A percentile compares a stretch with the other conserved stretches of the same genome.
These are phyloP conservation scores for Cecropterus lyciades DNA, from an alignment of 1,140 invertebrate species.

Conservation along the genomic window DNA sequence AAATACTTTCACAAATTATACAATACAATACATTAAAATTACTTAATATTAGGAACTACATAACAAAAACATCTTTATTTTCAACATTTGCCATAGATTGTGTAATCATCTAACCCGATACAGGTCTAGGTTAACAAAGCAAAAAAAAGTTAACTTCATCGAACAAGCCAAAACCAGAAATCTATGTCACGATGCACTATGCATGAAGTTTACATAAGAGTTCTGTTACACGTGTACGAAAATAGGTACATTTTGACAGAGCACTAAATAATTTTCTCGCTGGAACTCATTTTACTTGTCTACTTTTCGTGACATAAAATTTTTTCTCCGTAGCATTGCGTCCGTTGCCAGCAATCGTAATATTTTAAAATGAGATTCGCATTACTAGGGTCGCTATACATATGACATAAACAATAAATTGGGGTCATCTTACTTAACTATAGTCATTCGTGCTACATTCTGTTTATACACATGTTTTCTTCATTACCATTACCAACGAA, in stretches of 20 bases:
- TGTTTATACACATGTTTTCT: too few species aligned
- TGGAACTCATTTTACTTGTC: slow-evolving; percentile 8
- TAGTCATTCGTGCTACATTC: too few species aligned
- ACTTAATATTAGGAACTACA: too few species aligned
- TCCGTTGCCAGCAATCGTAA: slow-evolving; percentile 7
- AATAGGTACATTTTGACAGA: slow-evolving; percentile 8
- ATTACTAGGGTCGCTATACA: neutral
- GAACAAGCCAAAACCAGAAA: neutral
- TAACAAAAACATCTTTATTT: too few species aligned
- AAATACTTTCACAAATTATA: too few species aligned
- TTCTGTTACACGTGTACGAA: slow-evolving; percentile 1
- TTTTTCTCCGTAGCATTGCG: neutral
- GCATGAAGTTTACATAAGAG: slow-evolving; percentile 2
- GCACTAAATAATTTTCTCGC: slow-evolving; percentile 9
- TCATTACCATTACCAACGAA: too few species aligned
- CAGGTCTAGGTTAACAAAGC: neutral
- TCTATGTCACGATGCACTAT: neutral
- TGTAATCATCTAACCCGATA: neutral
- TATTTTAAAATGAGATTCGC: slow-evolving; percentile 1
- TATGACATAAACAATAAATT: neutral
- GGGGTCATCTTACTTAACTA: neutral
- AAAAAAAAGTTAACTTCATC: neutral
- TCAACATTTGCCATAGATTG: neutral
- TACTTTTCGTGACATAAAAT: slow-evolving; percentile 3
- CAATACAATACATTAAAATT: too few species aligned